Evolutionary conservation across 2,888 invertebrate species (phyloP).

Genomic region (Pterostichus madidus): DNA sequence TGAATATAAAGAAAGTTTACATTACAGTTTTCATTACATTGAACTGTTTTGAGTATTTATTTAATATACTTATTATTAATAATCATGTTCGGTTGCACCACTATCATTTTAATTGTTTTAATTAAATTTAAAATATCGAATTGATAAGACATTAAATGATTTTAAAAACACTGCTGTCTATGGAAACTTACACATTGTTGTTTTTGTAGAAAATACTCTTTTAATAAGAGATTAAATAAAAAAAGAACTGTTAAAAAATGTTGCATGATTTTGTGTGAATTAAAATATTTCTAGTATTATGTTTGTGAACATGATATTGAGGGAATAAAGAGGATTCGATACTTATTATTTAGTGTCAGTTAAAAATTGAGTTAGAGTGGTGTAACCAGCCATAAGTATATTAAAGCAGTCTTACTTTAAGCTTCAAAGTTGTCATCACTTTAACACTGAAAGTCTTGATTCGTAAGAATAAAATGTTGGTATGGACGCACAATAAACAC

Average conservation of each 20-base stretch:
- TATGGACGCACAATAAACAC: slow-evolving; percentile 48
- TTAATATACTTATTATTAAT: slow-evolving; percentile 16
- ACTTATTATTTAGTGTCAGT: background rate
- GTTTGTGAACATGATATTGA: too few relatives aligned
- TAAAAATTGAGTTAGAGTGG: slow-evolving; percentile 10
- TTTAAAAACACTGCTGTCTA: too few relatives aligned
- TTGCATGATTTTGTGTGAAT: too few relatives aligned
- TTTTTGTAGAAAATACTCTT: too few relatives aligned
- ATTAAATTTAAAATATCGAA: background rate
- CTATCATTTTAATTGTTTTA: background rate
- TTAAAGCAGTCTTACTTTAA: slow-evolving; percentile 61
- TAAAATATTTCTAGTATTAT: too few relatives aligned
- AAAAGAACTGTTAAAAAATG: too few relatives aligned
- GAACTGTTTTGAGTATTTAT: slow-evolving; percentile 47
- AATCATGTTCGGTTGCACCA: background rate
- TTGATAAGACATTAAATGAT: too few relatives aligned
- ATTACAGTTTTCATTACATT: slow-evolving; percentile 10
- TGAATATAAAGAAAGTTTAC: slow-evolving; percentile 63
- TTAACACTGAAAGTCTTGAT: slow-evolving; percentile 37
- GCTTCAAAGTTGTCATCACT: slow-evolving; percentile 53
- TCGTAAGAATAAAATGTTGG: background rate
- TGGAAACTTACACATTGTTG: too few relatives aligned
- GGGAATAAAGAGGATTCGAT: too few relatives aligned
- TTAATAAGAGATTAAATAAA: too few relatives aligned
- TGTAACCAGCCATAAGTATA: slow-evolving; percentile 38